A percentile compares a stretch with the other conserved stretches of the same genome.
These are phyloP conservation scores for Coptodon bakossiorum DNA, from an alignment of 2,113 vertebrate species.

Conservation along the genomic window DNA sequence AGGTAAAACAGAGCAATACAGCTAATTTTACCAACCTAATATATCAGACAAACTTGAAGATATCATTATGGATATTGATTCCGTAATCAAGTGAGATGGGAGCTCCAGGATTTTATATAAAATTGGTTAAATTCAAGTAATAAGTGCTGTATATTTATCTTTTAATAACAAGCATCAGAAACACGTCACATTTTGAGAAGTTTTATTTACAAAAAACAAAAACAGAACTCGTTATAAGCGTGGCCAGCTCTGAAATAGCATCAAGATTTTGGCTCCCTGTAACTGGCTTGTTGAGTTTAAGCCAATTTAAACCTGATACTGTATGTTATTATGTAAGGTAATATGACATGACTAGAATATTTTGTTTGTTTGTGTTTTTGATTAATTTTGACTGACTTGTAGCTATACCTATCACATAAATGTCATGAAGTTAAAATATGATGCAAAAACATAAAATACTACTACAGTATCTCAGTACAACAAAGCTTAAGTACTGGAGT, in stretches of 20 bases:
- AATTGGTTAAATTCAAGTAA: not conserved
- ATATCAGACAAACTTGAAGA: not conserved
- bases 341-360: not conserved
- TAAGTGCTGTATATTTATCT: not conserved
- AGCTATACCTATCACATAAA: not conserved
- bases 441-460: not conserved
- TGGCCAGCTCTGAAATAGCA: not conserved
- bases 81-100: accelerated
- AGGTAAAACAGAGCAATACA: not conserved
- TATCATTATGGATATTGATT: not conserved
- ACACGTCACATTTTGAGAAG: not conserved
- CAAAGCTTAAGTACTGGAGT: not conserved
- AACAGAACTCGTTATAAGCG: not conserved
- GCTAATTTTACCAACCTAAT: not conserved
- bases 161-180: not conserved
- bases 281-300: not conserved
- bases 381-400: not conserved
- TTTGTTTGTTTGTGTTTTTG: not conserved
- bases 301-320: not conserved
- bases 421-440: not conserved
- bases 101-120: not conserved
- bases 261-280: not conserved
- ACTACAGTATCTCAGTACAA: not conserved
- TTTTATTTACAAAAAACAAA: not conserved
- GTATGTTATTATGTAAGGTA: not conserved